A percentile compares a stretch with the other conserved stretches of the same genome.
These are phyloP conservation scores for Lagopus muta DNA, from an alignment of 2,113 vertebrate genomes.

Conservation along the genomic window DNA sequence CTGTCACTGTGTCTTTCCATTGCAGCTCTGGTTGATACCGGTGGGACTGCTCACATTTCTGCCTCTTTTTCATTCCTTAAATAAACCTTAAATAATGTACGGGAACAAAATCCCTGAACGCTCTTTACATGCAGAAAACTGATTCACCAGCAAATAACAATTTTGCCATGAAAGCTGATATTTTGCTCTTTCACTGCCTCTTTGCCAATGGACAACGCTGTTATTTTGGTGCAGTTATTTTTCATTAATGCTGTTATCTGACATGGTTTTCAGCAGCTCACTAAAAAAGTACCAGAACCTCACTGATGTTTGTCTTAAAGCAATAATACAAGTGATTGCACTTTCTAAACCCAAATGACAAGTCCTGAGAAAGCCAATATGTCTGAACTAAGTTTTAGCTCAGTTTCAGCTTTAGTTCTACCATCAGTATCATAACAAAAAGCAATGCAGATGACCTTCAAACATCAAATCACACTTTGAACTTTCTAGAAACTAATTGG, in stretches of 20 bases:
- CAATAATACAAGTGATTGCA: background rate
- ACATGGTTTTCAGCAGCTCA: background rate
- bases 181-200: background rate
- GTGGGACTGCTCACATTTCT: conserved; percentile 16
- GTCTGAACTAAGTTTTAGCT: background rate
- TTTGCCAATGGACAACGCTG: background rate
- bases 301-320: background rate
- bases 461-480: conserved; percentile 4
- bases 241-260: background rate
- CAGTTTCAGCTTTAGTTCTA: background rate
- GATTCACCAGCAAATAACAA: conserved; percentile 30
- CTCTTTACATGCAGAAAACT: conserved; percentile 13
- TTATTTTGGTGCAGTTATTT: background rate
- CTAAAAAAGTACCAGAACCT: background rate
- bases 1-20: conserved; percentile 15
- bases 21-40: conserved; percentile 6
- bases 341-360: background rate
- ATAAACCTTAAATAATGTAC: conserved; percentile 12
- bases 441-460: background rate
- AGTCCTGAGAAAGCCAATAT: conserved; percentile 4
- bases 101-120: conserved; percentile 18
- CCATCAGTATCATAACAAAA: background rate
- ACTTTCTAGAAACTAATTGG: background rate
- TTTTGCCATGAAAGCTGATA: conserved; percentile 16
- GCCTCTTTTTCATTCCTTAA: conserved; percentile 47